phyloP scores from a whole-genome alignment of 2,113 vertebrate genomes.

The Hydropotes inermis region DNA sequence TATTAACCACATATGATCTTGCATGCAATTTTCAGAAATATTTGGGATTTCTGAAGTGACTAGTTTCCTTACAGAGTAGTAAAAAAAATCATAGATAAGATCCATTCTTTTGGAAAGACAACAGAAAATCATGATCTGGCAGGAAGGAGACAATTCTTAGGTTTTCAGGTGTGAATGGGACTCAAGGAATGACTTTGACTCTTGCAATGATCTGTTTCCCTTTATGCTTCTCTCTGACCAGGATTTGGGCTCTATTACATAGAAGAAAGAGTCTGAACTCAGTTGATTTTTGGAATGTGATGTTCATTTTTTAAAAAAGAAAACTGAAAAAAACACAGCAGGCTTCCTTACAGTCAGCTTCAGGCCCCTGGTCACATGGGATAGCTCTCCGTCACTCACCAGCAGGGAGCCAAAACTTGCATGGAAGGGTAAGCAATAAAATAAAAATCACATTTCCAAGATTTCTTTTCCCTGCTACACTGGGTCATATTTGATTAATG shows the following conservation, averaged over 20 bases:
- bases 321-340: not conserved
- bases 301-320: not conserved
- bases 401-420: not conserved
- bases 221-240: not conserved
- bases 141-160: not conserved
- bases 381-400: not conserved
- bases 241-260: not conserved
- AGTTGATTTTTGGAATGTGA: not conserved
- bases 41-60: not conserved
- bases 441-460: constrained; percentile 56
- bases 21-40: not conserved
- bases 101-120: not conserved
- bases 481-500: constrained; percentile 32
- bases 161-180: not conserved
- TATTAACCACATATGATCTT: not conserved
- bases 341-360: not conserved
- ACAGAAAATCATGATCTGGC: not conserved
- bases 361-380: not conserved
- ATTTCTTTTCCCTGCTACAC: constrained; percentile 17
- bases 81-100: not conserved
- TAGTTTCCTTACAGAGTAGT: not conserved
- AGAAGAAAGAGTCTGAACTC: not conserved
- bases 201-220: not conserved
- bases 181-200: not conserved
- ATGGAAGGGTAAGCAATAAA: constrained; percentile 25